Conservation (phyloP, 2,797 vertebrate species). For the Melanotaenia maccullochi region DNA sequence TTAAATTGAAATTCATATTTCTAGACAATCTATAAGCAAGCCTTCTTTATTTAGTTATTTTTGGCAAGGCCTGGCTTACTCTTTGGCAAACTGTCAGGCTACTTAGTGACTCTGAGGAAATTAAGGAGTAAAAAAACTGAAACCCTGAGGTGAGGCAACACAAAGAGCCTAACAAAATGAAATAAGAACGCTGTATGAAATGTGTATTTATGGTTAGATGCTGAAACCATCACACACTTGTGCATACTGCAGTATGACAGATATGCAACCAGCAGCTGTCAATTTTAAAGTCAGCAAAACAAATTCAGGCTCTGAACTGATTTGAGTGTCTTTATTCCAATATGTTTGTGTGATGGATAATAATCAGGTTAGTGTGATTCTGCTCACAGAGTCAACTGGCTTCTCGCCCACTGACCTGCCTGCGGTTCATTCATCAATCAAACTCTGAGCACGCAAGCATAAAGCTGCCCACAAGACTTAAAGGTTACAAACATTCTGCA, state of each 20-base stretch:
- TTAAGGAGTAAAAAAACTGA: neutral
- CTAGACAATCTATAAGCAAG: neutral
- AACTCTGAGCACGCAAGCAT: slow-evolving; percentile 5
- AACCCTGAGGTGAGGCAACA: neutral
- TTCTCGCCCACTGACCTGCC: slow-evolving; percentile 17
- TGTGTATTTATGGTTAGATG: neutral
- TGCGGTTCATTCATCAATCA: slow-evolving; percentile 48
- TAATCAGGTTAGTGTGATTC: slow-evolving; percentile 41
- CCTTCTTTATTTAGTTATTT: neutral
- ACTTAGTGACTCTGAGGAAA: neutral
- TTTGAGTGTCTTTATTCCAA: slow-evolving; percentile 19
- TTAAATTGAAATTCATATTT: no score
- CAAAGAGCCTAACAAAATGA: neutral
- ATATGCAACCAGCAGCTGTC: neutral
- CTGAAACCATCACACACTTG: neutral
- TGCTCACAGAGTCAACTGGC: slow-evolving; percentile 30
- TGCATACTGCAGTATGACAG: neutral
- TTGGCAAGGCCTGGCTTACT: neutral
- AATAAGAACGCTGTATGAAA: neutral
- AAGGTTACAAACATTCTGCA: slow-evolving; percentile 30
- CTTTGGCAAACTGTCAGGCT: neutral
- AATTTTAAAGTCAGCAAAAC: neutral
- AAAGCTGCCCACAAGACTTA: neutral
- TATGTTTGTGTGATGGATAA: neutral
- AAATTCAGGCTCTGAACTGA: neutral